phyloP scores from a whole-genome alignment of 2,113 vertebrate genomes.

The Actenoides lindsayi region DNA sequence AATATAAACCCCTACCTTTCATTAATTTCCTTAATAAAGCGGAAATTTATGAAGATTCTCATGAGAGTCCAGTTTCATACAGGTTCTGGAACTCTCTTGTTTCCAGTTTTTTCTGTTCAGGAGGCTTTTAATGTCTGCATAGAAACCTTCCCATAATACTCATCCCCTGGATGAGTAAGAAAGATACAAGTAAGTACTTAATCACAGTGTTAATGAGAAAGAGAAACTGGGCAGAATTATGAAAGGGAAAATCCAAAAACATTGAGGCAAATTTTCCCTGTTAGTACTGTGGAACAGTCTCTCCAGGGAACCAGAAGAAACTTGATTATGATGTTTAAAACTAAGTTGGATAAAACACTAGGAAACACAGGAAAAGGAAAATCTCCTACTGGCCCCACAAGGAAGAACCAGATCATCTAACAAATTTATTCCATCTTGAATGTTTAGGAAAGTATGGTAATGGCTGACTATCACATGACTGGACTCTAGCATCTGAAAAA shows the following conservation, averaged over 20 bases:
- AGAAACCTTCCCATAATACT: background rate
- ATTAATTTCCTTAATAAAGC: background rate
- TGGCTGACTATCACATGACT: background rate
- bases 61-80: background rate
- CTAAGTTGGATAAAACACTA: constrained; percentile 14
- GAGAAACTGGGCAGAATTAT: background rate
- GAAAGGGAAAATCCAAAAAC: constrained; percentile 17
- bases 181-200: constrained; percentile 2
- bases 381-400: background rate
- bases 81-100: background rate
- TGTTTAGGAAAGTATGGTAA: background rate
- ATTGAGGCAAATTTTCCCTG: constrained; percentile 41
- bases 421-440: constrained; percentile 18
- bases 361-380: constrained; percentile 46
- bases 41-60: background rate
- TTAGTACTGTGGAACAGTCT: background rate
- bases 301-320: background rate
- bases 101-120: background rate
- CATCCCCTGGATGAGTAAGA: background rate
- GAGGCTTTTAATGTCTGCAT: background rate
- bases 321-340: background rate
- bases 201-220: background rate
- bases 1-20: background rate
- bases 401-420: constrained; percentile 21
- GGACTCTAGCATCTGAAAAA: background rate